Percentiles rank a stretch among this genome's conserved stretches.
These are phyloP conservation scores for Oncorhynchus tshawytscha DNA, from an alignment of 2,113 vertebrate species.

Conservation along the genomic window DNA sequence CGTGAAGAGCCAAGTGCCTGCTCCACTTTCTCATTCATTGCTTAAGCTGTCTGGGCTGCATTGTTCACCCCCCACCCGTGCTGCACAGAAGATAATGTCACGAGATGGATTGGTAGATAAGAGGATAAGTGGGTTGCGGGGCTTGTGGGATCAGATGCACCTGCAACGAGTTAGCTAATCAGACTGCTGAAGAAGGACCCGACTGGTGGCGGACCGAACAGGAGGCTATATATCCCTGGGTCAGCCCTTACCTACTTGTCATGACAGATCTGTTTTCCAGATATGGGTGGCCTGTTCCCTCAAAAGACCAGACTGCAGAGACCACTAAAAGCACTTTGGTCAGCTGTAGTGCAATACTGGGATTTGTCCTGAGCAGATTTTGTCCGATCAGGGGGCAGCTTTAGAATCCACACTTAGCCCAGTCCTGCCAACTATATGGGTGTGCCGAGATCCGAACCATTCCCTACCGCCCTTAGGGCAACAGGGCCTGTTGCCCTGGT, in stretches of 20 bases:
- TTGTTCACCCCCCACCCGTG: no score
- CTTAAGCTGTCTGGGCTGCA: no score
- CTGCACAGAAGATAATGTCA: no score
- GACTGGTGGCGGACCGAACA: no score
- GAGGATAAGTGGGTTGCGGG: no score
- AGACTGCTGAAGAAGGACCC: no score
- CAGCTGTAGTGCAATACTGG: background rate
- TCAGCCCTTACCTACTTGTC: background rate
- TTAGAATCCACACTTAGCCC: background rate
- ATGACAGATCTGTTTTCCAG: background rate
- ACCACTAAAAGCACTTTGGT: background rate
- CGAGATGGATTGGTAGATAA: no score
- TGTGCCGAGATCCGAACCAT: background rate
- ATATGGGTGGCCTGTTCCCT: background rate
- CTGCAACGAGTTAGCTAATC: no score
- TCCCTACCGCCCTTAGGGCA: background rate
- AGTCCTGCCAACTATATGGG: background rate
- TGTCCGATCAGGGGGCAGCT: background rate
- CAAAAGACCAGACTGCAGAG: background rate
- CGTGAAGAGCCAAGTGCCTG: no score
- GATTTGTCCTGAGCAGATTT: background rate
- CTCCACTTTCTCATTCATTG: no score
- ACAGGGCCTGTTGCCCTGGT: conserved; percentile 1
- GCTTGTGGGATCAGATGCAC: no score
- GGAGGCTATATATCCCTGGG: no score